These are phyloP conservation scores for Caenorhabditis sp. DNA, from an alignment of 2,888 invertebrate genomes.

Conservation along the genomic window DNA sequence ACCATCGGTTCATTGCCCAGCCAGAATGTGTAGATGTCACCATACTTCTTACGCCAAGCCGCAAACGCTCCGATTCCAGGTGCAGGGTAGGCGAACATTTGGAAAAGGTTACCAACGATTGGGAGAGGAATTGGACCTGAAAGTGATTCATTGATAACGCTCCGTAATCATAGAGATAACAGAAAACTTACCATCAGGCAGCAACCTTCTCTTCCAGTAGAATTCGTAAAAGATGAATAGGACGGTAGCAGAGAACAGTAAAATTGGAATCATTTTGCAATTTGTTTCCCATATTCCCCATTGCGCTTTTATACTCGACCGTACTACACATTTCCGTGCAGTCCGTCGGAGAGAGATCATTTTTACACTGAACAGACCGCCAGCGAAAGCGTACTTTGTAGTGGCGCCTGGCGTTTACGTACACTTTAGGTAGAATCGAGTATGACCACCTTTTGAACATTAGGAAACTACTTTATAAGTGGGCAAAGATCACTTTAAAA, in stretches of 20 bases:
- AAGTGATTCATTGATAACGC: neutral
- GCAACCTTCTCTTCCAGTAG: slow-evolving; percentile 64
- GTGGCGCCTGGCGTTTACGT: neutral
- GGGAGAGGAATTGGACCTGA: slow-evolving; percentile 64
- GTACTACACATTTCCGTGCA: slow-evolving; percentile 52
- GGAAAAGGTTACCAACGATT: slow-evolving; percentile 64
- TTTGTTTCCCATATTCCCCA: neutral
- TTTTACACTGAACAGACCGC: neutral
- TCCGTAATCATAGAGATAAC: too few species aligned
- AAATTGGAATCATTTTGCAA: slow-evolving; percentile 27
- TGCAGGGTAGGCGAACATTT: slow-evolving; percentile 49
- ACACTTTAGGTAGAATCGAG: neutral
- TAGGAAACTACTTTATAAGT: too few species aligned
- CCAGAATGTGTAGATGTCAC: slow-evolving; percentile 68
- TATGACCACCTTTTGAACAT: neutral
- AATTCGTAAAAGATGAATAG: slow-evolving; percentile 54
- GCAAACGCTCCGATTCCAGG: slow-evolving; percentile 57
- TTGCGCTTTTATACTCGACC: neutral
- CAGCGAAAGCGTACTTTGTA: slow-evolving; percentile 52
- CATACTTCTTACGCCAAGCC: slow-evolving; percentile 63
- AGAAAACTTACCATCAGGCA: slow-evolving; percentile 56
- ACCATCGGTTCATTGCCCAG: slow-evolving; percentile 62
- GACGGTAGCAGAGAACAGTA: slow-evolving; percentile 5
- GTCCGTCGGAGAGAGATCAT: slow-evolving; percentile 1
- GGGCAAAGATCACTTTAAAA: neutral